Percentiles rank a stretch among this genome's conserved stretches.
These are phyloP conservation scores for Lycodopsis pacificus DNA, from an alignment of 2,797 vertebrate species.

Conservation along the genomic window DNA sequence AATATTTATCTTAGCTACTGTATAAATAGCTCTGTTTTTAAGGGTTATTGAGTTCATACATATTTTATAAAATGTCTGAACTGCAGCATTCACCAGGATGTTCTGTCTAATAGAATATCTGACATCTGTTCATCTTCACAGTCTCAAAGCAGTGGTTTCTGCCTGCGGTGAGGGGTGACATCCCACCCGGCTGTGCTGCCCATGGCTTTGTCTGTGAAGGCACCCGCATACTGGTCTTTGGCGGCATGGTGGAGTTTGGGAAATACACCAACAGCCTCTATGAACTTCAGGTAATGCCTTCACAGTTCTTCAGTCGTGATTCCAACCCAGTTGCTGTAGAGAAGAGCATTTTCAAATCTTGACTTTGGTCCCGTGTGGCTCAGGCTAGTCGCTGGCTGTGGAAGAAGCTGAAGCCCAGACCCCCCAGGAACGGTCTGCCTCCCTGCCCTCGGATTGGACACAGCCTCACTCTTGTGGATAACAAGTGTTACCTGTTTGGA, in stretches of 20 bases:
- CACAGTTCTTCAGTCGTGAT: neutral
- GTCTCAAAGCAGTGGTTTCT: conserved; percentile 98
- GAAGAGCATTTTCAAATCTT: neutral
- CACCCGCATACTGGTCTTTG: conserved; percentile 94
- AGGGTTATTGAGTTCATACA: neutral
- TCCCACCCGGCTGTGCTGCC: conserved; percentile 96
- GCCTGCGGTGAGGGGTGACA: conserved; percentile 97
- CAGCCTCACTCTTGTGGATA: conserved; percentile 93
- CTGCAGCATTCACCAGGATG: neutral
- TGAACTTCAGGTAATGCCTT: conserved; percentile 91
- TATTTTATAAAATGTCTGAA: neutral
- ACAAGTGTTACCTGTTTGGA: conserved; percentile 97
- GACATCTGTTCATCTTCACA: conserved; percentile 49
- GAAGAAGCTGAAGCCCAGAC: conserved; percentile 95
- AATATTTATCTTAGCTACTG: too few species aligned
- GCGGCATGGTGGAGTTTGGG: conserved; percentile 98
- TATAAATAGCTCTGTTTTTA: neutral
- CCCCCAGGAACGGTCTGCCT: conserved; percentile 86
- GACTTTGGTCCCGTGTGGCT: conserved; percentile 24
- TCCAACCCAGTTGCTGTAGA: neutral
- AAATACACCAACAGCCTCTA: conserved; percentile 96
- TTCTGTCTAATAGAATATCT: neutral
- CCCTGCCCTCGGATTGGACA: conserved; percentile 96
- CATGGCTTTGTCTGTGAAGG: conserved; percentile 97
- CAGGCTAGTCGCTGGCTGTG: conserved; percentile 98